Base-by-base conservation (phyloP, 2,888 invertebrate species). In the Loripinus fragilis region DNA sequence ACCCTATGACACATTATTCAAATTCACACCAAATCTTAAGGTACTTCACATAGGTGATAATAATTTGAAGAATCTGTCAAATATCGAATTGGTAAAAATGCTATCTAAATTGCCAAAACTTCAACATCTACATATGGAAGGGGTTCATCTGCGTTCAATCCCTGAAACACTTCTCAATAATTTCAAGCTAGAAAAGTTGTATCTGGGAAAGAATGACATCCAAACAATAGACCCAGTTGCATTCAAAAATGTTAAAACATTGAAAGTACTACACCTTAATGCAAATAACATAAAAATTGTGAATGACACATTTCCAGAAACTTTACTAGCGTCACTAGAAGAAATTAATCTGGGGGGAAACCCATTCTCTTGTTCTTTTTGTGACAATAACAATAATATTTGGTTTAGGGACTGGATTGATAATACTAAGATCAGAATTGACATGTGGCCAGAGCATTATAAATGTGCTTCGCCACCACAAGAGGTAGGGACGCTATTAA, bases 391-490 rank as follows among this genome's bases (percentile, higher is more conserved):
- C 17, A 38, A 55, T 0, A 76, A 73, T 17, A 33, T n/a, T 12
- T 73, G 73, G 77, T 73, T 78, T 60, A 64, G 73, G 33, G 45
- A 67, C 20, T 30, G 33, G 28, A 48, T 68, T n/a, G 70, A 52
- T 23, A 33, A 20, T 2, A 55, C 65, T 12, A 67, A 67, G 38
- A 50, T 71, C 7, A 15, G 50, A 17, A 35, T 80, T 12, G 5
- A 55, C 0, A 20, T 60, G 5, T 80, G 76, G 80, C 73, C 76
- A n/a, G 30, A 71, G 1, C 41, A 66, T 0, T 80, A 76, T 35
- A 38, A n/a, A 20, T 80, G 80, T 35, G 17, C 42, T 17, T 70
- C 73, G 5, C 80, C 80, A n/a, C n/a, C 45, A 23, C n/a, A 7
- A 1, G 50, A 48, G 20, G 25, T 15, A n/a, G 76, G 71, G 2